Conservation (phyloP, 1,140 invertebrate genomes). For the Zophobas atratus region DNA sequence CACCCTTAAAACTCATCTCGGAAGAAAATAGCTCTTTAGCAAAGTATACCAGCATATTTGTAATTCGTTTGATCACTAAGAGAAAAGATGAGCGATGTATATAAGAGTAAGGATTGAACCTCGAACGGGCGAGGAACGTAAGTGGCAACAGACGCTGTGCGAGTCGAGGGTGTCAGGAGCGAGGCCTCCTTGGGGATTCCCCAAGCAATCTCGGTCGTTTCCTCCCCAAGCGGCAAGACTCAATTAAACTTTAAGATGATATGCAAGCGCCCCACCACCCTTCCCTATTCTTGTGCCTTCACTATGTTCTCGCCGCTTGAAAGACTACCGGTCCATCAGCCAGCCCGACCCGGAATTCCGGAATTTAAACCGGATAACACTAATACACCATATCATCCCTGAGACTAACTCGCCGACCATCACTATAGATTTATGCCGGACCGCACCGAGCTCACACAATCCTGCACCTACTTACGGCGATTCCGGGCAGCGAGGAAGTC, state of each 20-base stretch:
- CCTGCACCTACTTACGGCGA: neutral
- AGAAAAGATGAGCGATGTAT: conserved; percentile 54
- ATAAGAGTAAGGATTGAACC: conserved; percentile 50
- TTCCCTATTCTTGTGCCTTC: conserved; percentile 48
- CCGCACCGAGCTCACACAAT: neutral
- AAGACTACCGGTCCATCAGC: conserved; percentile 40
- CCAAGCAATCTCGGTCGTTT: conserved; percentile 72
- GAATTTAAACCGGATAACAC: conserved; percentile 42
- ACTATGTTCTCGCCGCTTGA: conserved; percentile 42
- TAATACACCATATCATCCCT: conserved; percentile 37
- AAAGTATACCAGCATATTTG: too few species aligned
- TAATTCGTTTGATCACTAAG: conserved; percentile 58
- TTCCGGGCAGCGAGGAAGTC: too few species aligned
- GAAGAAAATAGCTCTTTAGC: too few species aligned
- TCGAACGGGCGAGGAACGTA: conserved; percentile 52
- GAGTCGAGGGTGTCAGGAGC: conserved; percentile 64
- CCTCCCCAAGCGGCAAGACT: conserved; percentile 73
- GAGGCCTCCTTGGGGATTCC: conserved; percentile 65
- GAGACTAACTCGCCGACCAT: conserved; percentile 20
- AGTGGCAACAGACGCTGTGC: conserved; percentile 61
- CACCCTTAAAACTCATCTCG: too few species aligned
- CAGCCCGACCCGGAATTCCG: conserved; percentile 37
- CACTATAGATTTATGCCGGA: conserved; percentile 25
- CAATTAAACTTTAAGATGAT: conserved; percentile 82
- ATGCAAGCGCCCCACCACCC: conserved; percentile 70